Percentiles rank a stretch among this genome's conserved stretches.
phyloP scores from a whole-genome alignment of 2,888 invertebrate genomes.

The Dicyrtoma fusca region DNA sequence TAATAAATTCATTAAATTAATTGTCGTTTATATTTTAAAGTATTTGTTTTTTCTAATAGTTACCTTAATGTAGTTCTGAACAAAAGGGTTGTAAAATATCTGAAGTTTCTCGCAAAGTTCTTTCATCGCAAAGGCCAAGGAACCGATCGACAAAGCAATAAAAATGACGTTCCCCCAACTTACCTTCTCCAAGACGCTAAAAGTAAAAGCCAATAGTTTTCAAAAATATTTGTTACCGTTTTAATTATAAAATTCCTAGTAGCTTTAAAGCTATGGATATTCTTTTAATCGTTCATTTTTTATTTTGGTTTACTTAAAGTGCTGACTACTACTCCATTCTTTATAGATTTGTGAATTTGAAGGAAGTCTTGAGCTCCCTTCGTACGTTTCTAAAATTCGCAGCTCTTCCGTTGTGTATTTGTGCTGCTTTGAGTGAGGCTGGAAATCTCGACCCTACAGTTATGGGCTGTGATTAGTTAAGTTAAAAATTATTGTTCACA shows the following conservation, averaged over 20 bases:
- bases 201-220: background rate
- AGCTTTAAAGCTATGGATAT: background rate
- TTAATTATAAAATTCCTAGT: background rate
- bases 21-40: background rate
- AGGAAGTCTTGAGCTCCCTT: slow-evolving; percentile 60
- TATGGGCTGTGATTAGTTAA: too few relatives aligned
- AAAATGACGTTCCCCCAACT: slow-evolving; percentile 60
- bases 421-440: slow-evolving; percentile 59
- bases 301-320: slow-evolving; percentile 51
- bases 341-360: slow-evolving; percentile 60
- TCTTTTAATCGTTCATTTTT: background rate
- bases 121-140: slow-evolving; percentile 59
- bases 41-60: background rate
- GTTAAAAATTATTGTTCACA: background rate
- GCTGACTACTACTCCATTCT: slow-evolving; percentile 59
- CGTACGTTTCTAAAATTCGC: slow-evolving; percentile 59
- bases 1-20: too few relatives aligned
- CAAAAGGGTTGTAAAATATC: slow-evolving; percentile 50
- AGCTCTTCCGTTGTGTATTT: slow-evolving; percentile 60
- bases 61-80: slow-evolving; percentile 45
- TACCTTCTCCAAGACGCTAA: slow-evolving; percentile 8
- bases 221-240: slow-evolving; percentile 11
- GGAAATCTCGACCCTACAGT: slow-evolving; percentile 60
- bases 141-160: slow-evolving; percentile 59
- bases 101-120: slow-evolving; percentile 52